Percentiles rank a stretch among this genome's conserved stretches.
phyloP scores from a whole-genome alignment of 1,140 invertebrate genomes.

The Heliothis virescens region DNA sequence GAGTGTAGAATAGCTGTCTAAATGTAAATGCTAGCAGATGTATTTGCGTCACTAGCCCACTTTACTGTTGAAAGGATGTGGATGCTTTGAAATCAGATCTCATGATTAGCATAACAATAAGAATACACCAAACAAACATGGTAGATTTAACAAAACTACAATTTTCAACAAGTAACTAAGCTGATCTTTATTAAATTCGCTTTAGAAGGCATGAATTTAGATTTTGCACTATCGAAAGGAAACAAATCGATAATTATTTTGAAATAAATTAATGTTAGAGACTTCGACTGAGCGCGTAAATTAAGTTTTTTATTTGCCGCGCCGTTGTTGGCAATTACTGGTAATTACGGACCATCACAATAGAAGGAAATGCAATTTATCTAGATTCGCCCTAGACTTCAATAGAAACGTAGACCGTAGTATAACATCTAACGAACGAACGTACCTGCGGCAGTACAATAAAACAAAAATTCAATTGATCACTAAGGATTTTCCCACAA shows the following conservation, averaged over 20 bases:
- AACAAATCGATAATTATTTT: neutral
- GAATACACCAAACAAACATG: slow-evolving; percentile 36
- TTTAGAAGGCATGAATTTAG: neutral
- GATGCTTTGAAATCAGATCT: slow-evolving; percentile 40
- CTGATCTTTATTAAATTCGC: neutral
- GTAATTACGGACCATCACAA: too few species aligned
- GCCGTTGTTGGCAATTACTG: too few species aligned
- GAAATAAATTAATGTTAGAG: neutral
- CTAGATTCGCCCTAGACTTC: too few species aligned
- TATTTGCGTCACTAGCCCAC: slow-evolving; percentile 22
- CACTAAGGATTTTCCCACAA: slow-evolving; percentile 10
- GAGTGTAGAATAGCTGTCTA: neutral
- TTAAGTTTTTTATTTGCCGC: too few species aligned
- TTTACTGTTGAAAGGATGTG: slow-evolving; percentile 17
- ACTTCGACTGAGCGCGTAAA: neutral
- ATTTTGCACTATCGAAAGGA: neutral
- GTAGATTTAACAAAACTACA: slow-evolving; percentile 16
- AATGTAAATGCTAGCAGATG: slow-evolving; percentile 16
- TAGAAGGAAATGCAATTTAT: too few species aligned
- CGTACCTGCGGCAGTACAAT: neutral
- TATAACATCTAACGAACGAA: too few species aligned
- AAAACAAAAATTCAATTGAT: neutral
- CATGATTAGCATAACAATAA: slow-evolving; percentile 65
- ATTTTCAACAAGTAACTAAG: slow-evolving; percentile 18
- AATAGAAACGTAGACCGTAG: too few species aligned